These are phyloP conservation scores for Sitobion miscanthi DNA, from an alignment of 1,140 invertebrate genomes.

Conservation along the genomic window DNA sequence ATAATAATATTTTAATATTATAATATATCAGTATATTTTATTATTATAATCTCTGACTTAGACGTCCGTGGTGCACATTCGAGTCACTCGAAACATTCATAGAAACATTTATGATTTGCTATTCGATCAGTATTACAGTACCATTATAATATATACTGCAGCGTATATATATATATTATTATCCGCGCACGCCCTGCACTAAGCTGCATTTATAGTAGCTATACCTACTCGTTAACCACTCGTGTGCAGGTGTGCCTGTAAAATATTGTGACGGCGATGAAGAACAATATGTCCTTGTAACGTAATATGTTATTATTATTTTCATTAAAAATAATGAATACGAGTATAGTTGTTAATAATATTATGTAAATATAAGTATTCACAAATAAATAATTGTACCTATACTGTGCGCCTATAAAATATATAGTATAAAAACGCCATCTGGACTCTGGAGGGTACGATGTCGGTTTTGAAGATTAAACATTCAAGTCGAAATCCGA, in stretches of 20 bases:
- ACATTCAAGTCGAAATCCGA: not conserved
- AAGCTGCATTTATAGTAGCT: not conserved
- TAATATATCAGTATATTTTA: too few relatives aligned
- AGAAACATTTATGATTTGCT: not conserved
- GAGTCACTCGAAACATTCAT: not conserved
- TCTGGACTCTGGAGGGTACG: not conserved
- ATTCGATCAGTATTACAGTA: not conserved
- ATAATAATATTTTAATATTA: not conserved
- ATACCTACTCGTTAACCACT: not conserved
- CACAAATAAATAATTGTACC: not conserved
- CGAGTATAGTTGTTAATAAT: not conserved
- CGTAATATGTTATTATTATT: not conserved
- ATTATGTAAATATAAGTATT: not conserved
- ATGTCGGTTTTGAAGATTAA: not conserved
- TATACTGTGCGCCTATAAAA: not conserved
- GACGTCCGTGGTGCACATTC: not conserved
- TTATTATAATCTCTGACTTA: not conserved
- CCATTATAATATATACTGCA: not conserved
- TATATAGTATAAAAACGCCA: not conserved
- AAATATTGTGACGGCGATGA: not conserved
- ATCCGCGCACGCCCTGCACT: not conserved
- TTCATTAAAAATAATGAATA: not conserved
- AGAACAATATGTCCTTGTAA: constrained; percentile 9
- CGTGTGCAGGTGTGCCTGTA: constrained; percentile 19
- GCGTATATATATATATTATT: not conserved